A percentile compares a stretch with the other conserved stretches of the same genome.
Evolutionary conservation across 2,888 invertebrate genomes (phyloP).

Genomic region (Meghimatium bilineatum): DNA sequence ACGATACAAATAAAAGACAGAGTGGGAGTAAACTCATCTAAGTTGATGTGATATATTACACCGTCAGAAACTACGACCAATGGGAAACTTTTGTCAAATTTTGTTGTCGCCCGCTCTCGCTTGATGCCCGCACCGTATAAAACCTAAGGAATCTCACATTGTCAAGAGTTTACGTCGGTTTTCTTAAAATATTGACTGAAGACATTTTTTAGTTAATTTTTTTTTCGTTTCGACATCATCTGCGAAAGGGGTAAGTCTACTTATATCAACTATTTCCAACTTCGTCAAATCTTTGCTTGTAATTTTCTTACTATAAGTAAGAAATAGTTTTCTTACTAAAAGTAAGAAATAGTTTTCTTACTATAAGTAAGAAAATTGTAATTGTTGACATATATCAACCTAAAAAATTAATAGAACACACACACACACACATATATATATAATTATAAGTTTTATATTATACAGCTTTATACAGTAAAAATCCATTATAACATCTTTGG

Average conservation of each 20-base stretch:
- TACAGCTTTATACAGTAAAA: no score
- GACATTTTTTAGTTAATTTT: slow-evolving; percentile 13
- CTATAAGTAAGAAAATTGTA: no score
- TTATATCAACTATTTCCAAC: not conserved
- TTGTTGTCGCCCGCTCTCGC: not conserved
- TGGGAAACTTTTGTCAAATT: not conserved
- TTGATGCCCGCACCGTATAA: not conserved
- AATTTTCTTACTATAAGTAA: no score
- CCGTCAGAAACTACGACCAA: not conserved
- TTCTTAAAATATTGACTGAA: not conserved
- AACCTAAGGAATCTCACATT: not conserved
- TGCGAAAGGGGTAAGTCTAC: not conserved
- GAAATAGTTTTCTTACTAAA: no score
- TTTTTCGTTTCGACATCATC: slow-evolving; percentile 16
- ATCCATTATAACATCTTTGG: no score
- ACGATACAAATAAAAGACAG: not conserved
- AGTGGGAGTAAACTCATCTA: not conserved
- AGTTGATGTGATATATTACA: not conserved
- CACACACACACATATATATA: no score
- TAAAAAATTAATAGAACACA: no score
- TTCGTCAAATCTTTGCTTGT: no score
- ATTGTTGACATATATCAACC: no score
- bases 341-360: no score
- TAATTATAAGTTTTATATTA: no score
- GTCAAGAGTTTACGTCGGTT: not conserved